phyloP scores from a whole-genome alignment of 2,113 vertebrate species.

The Ovibos moschatus region DNA sequence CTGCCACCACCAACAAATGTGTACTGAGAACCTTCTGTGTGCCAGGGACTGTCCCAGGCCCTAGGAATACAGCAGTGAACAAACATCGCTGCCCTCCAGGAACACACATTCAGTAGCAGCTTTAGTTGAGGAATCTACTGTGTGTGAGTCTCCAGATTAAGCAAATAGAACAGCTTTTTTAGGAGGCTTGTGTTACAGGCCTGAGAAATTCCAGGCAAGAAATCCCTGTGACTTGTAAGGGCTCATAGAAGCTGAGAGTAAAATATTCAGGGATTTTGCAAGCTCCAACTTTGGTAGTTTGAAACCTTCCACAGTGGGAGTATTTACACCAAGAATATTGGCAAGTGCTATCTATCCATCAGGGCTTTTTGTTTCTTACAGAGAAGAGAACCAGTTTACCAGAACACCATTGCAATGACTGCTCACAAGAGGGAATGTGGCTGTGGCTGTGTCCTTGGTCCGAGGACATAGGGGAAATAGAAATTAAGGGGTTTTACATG shows the following conservation, averaged over 20 bases:
- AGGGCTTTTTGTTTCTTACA: background rate
- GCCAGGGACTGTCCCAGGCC: background rate
- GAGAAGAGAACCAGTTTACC: background rate
- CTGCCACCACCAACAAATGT: background rate
- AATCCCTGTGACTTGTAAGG: background rate
- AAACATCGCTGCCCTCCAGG: background rate
- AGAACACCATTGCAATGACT: background rate
- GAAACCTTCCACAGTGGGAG: background rate
- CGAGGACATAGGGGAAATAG: background rate
- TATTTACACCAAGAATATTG: background rate
- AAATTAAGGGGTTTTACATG: background rate
- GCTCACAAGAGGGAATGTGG: background rate
- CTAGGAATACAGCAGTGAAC: background rate
- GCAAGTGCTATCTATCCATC: background rate
- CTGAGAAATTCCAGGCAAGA: constrained; percentile 12
- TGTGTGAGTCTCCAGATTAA: background rate
- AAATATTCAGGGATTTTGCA: constrained; percentile 28
- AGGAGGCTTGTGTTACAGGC: background rate
- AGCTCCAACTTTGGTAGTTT: background rate
- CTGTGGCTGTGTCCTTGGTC: background rate
- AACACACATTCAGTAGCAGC: background rate
- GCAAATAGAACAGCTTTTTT: background rate
- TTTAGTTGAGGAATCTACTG: background rate
- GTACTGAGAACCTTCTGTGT: background rate
- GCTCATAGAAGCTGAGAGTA: background rate